Percentiles rank a stretch among this genome's conserved stretches.
These are phyloP conservation scores for Siphamia tubifer DNA, from an alignment of 2,113 vertebrate genomes.

Conservation along the genomic window DNA sequence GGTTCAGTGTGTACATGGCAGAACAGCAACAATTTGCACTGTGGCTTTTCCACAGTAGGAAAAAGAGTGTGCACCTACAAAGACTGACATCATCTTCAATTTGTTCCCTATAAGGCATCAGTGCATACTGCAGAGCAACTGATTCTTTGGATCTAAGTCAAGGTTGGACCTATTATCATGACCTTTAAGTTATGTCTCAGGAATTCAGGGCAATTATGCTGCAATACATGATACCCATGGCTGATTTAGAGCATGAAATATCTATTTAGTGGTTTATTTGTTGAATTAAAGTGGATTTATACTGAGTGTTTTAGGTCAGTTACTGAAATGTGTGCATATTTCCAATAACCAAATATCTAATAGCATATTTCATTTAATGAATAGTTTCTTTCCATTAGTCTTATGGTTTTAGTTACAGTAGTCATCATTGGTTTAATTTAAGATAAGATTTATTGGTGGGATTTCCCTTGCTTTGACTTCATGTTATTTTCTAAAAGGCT, in stretches of 20 bases:
- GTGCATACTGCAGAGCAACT: background rate
- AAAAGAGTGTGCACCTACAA: conserved; percentile 20
- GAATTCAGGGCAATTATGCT: conserved; percentile 22
- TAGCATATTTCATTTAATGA: background rate
- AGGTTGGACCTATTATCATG: background rate
- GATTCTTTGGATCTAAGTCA: background rate
- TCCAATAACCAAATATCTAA: background rate
- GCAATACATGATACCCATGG: background rate
- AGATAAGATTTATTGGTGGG: background rate
- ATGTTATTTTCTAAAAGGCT: background rate
- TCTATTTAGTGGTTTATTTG: background rate
- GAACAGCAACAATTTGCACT: conserved; percentile 2
- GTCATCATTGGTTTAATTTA: background rate
- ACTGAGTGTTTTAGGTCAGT: background rate
- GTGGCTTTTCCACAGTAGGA: conserved; percentile 35
- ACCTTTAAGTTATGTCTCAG: conserved; percentile 7
- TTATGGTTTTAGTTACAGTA: background rate
- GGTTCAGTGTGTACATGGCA: background rate
- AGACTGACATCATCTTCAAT: conserved; percentile 15
- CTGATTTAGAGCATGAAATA: conserved; percentile 16
- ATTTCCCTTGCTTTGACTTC: background rate
- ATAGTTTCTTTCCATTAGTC: background rate
- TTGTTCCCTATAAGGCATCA: conserved; percentile 13
- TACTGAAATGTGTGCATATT: background rate
- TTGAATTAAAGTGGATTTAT: background rate